Evolutionary conservation across 2,797 vertebrate species (phyloP).

Genomic region (Chelmon rostratus): DNA sequence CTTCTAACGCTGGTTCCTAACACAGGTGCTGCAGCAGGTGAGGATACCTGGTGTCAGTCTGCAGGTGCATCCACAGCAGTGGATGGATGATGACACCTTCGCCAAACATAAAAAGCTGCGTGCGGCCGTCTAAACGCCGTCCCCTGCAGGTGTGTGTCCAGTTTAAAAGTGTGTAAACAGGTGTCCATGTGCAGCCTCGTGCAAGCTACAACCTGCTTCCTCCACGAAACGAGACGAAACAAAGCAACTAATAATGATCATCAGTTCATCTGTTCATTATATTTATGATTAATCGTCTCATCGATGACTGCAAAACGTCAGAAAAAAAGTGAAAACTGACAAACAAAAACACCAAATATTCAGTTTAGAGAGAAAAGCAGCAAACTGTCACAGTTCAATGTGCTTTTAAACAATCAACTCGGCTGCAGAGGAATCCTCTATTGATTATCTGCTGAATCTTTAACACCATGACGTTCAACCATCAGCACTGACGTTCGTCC

Average conservation of each 20-base stretch:
- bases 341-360: neutral
- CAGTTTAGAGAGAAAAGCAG: no score
- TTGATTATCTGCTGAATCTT: no score
- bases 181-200: neutral
- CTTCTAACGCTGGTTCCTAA: no score
- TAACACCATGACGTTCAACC: neutral
- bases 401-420: no score
- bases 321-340: no score
- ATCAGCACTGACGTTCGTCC: neutral
- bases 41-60: slow-evolving; percentile 32
- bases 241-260: no score
- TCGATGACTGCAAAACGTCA: neutral
- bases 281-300: neutral
- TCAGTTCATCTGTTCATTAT: neutral
- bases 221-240: no score
- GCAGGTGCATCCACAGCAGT: slow-evolving; percentile 27
- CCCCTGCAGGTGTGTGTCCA: slow-evolving; percentile 11
- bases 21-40: no score
- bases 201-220: neutral
- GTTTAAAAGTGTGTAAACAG: slow-evolving; percentile 24
- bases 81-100: slow-evolving; percentile 9
- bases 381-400: no score
- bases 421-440: no score
- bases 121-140: slow-evolving; percentile 11
- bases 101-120: slow-evolving; percentile 39